phyloP scores from a whole-genome alignment of 1,140 invertebrate genomes.

The Sinonovacula constricta region DNA sequence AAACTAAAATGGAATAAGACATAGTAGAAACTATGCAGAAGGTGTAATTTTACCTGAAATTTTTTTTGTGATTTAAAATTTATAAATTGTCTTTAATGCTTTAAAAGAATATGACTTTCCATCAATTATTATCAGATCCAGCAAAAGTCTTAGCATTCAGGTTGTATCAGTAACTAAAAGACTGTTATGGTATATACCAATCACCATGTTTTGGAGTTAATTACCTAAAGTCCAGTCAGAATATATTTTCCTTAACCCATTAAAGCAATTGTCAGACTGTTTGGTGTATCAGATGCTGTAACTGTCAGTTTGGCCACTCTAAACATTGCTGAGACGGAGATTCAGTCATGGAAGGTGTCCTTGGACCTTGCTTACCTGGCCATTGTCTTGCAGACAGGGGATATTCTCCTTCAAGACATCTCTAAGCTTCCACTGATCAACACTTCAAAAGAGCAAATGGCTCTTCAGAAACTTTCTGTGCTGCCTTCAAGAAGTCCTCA shows the following conservation, averaged over 20 bases:
- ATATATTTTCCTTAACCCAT: neutral
- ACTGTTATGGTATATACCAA: neutral
- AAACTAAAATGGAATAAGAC: no score
- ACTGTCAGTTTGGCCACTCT: constrained; percentile 8
- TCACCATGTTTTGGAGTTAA: neutral
- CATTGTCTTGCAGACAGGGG: constrained; percentile 52
- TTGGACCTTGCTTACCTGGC: constrained; percentile 51
- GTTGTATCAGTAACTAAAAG: constrained; percentile 4
- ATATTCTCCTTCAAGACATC: constrained; percentile 24
- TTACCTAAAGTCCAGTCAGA: neutral
- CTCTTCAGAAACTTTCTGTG: neutral
- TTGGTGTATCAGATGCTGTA: neutral
- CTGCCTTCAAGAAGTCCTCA: no score
- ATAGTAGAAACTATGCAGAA: no score
- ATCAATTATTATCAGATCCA: no score
- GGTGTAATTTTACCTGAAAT: no score
- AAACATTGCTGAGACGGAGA: neutral
- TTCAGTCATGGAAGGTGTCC: constrained; percentile 53
- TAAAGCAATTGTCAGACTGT: neutral
- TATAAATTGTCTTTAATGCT: no score
- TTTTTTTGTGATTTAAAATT: no score
- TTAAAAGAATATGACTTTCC: no score
- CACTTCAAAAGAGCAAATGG: constrained; percentile 7
- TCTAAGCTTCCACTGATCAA: constrained; percentile 39
- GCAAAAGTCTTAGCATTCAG: no score